Base-by-base conservation (phyloP, 1,140 invertebrate species). In the Camponotus vicinus region DNA sequence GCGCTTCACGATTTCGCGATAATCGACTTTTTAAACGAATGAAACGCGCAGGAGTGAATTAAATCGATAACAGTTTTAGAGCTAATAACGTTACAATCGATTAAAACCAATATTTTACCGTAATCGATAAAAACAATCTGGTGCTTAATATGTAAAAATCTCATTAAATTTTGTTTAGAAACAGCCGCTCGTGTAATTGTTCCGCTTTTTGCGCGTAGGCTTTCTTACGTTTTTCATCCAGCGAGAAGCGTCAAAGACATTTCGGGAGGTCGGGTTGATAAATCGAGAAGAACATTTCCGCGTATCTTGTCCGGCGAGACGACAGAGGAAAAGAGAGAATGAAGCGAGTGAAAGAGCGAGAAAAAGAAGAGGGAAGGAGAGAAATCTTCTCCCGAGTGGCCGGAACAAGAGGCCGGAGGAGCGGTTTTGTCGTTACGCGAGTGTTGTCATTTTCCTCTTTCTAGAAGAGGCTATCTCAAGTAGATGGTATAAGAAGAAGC, bases 361-460 rank as follows among this genome's bases (percentile, higher is more conserved):
- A 27, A 27, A 37, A 61, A 63, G 5, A 21, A 73, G 40, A 21
- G 75, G 66, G 57, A 57, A n/a, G 40, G n/a, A 32, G 71, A 4
- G 49, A 83, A 67, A 67, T 76, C 64, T 63, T 80, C 66, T 80
- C 64, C 32, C 77, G 63, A 67, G 77, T 61, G 76, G 63, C 61
- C 21, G 55, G 67, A 73, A 86, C 40, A 59, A 82, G 49, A 69
- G 73, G 63, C 34, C 15, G 32, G 63, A 57, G 76, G 59, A 86
- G 78, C 77, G 77, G 82, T 84, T 85, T 87, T 67, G 80, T 87
- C 86, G 78, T 80, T 70, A 40, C 52, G 66, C 63, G 61, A 85
- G 67, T 63, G 70, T 67, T 75, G 83, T 87, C 69, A 85, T 87
- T 85, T 87, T 85, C 86, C 80, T 86, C 86, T 84, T 69, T 76